A percentile compares a stretch with the other conserved stretches of the same genome.
phyloP scores from a whole-genome alignment of 2,797 vertebrate species.

The Sarcoramphus papa region DNA sequence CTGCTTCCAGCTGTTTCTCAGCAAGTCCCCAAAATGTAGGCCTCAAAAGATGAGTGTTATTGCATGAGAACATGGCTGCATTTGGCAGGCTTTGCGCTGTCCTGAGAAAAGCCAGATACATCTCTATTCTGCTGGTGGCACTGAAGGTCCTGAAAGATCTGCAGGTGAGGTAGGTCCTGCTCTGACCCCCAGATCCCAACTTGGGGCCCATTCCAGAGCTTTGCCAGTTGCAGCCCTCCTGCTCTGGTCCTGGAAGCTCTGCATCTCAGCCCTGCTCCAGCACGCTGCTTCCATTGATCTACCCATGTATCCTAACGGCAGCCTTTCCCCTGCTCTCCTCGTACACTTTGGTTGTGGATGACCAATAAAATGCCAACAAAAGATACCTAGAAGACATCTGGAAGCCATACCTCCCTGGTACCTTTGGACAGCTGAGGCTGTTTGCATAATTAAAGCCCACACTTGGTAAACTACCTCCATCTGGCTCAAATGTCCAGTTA shows the following conservation, averaged over 20 bases:
- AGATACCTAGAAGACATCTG: neutral
- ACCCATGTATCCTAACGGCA: neutral
- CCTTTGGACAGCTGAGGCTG: neutral
- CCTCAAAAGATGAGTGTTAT: neutral
- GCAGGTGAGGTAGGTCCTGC: neutral
- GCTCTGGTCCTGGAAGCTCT: neutral
- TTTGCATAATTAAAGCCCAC: neutral
- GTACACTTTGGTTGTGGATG: neutral
- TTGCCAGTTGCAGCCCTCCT: neutral
- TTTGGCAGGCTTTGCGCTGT: neutral
- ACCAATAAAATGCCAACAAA: neutral
- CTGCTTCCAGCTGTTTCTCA: neutral
- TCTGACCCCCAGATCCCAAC: neutral
- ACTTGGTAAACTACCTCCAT: neutral
- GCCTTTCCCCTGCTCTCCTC: neutral
- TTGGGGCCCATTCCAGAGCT: neutral
- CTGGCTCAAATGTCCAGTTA: neutral
- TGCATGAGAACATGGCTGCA: neutral
- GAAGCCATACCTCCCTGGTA: neutral
- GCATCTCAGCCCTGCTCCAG: neutral
- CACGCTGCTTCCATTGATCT: rapidly evolving
- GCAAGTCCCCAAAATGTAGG: neutral
- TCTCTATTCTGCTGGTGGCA: neutral
- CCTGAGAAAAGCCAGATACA: neutral
- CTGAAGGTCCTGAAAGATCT: neutral